A percentile compares a stretch with the other conserved stretches of the same genome.
Conservation (phyloP, 2,888 invertebrate genomes). For the Luffia ferchaultella region DNA sequence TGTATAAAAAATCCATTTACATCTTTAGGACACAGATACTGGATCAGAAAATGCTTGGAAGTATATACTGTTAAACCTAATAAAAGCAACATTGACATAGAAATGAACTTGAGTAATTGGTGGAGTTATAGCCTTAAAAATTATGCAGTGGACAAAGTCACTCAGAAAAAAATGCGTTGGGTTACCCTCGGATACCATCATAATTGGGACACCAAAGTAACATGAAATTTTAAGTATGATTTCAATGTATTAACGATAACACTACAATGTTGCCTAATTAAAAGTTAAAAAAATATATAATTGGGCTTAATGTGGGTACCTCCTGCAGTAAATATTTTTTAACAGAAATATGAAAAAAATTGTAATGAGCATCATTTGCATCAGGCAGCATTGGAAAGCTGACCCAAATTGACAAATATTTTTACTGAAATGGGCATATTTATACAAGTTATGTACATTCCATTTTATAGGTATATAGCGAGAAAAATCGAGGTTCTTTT, state of each 20-base stretch:
- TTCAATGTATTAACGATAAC: constrained; percentile 3
- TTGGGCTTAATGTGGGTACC: too few species aligned
- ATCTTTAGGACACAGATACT: constrained; percentile 77
- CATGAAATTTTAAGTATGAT: constrained; percentile 22
- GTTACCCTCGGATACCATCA: constrained; percentile 97
- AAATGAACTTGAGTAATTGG: constrained; percentile 59
- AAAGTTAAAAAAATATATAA: too few species aligned
- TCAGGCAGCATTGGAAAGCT: too few species aligned
- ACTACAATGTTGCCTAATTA: too few species aligned
- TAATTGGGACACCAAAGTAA: constrained; percentile 95
- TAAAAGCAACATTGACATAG: constrained; percentile 72
- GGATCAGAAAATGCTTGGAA: constrained; percentile 80
- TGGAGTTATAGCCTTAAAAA: constrained; percentile 68
- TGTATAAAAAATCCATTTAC: constrained; percentile 88
- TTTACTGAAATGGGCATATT: not conserved
- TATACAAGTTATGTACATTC: not conserved
- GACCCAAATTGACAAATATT: too few species aligned
- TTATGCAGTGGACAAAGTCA: constrained; percentile 33
- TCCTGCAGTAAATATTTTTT: too few species aligned
- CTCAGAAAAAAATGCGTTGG: constrained; percentile 79
- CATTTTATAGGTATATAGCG: constrained; percentile 70
- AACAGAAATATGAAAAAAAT: too few species aligned
- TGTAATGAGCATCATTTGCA: too few species aligned
- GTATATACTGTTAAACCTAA: constrained; percentile 80
- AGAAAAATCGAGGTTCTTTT: constrained; percentile 71